Conservation (phyloP, 1,140 invertebrate species). For the Nautilus pompilius region DNA sequence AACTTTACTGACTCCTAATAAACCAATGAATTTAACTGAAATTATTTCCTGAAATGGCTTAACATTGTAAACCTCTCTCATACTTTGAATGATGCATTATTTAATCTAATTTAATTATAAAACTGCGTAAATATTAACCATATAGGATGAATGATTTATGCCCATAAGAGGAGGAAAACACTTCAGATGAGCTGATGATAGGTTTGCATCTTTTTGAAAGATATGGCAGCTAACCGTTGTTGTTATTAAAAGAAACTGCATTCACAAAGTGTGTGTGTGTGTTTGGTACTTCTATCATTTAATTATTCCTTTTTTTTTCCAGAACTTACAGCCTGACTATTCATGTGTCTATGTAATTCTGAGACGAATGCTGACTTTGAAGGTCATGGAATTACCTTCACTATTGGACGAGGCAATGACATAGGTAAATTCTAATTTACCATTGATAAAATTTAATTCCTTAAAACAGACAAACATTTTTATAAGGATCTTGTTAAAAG, state of each 20-base stretch:
- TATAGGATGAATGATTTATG: too few species aligned
- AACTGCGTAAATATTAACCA: too few species aligned
- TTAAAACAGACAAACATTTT: background rate
- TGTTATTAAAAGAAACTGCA: background rate
- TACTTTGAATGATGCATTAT: too few species aligned
- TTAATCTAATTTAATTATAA: too few species aligned
- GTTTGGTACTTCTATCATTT: background rate
- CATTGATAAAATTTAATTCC: background rate
- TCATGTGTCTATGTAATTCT: slow-evolving; percentile 84
- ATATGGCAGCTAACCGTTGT: too few species aligned
- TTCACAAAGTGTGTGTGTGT: slow-evolving; percentile 2
- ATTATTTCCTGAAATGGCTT: too few species aligned
- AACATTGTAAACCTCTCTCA: too few species aligned
- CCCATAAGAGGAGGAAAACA: too few species aligned
- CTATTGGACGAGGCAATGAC: slow-evolving; percentile 80
- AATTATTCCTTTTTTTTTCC: background rate
- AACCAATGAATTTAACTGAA: too few species aligned
- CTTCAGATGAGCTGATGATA: too few species aligned
- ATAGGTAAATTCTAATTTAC: slow-evolving; percentile 63
- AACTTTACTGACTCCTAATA: too few species aligned
- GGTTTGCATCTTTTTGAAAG: too few species aligned
- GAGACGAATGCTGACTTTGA: slow-evolving; percentile 59
- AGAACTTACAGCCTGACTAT: slow-evolving; percentile 74
- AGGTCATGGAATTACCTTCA: slow-evolving; percentile 83
- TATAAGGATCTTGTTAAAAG: background rate